Conservation (phyloP, 1,140 invertebrate genomes). For the Drosophila setifemur region DNA sequence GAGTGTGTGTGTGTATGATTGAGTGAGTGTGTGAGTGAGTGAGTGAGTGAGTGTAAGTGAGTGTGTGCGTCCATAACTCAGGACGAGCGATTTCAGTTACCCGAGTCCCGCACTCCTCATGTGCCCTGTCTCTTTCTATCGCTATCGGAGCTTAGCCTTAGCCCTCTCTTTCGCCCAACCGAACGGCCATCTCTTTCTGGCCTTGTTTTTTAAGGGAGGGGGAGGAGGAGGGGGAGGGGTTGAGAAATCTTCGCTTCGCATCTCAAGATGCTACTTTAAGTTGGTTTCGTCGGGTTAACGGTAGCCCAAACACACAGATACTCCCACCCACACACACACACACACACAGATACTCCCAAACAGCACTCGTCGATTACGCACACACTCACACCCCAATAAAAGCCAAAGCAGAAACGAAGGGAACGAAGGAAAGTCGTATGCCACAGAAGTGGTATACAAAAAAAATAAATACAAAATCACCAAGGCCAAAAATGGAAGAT, state of each 20-base stretch:
- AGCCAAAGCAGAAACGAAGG: not conserved
- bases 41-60: no score
- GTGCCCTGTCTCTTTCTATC: not conserved
- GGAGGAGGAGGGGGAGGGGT: not conserved
- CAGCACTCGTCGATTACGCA: not conserved
- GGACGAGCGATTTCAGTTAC: not conserved
- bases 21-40: no score
- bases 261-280: constrained; percentile 31
- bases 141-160: not conserved
- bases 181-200: constrained; percentile 15
- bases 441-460: not conserved
- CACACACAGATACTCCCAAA: not conserved
- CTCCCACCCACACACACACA: not conserved
- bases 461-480: not conserved
- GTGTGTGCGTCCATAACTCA: constrained; percentile 57
- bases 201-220: not conserved
- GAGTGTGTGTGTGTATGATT: no score
- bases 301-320: constrained; percentile 8
- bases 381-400: not conserved
- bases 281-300: constrained; percentile 29
- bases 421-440: not conserved
- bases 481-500: not conserved
- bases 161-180: constrained; percentile 4
- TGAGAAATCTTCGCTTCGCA: constrained; percentile 11
- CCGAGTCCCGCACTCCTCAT: not conserved